Evolutionary conservation across 2,113 vertebrate genomes (phyloP).

Genomic region (Elgaria multicarinata): DNA sequence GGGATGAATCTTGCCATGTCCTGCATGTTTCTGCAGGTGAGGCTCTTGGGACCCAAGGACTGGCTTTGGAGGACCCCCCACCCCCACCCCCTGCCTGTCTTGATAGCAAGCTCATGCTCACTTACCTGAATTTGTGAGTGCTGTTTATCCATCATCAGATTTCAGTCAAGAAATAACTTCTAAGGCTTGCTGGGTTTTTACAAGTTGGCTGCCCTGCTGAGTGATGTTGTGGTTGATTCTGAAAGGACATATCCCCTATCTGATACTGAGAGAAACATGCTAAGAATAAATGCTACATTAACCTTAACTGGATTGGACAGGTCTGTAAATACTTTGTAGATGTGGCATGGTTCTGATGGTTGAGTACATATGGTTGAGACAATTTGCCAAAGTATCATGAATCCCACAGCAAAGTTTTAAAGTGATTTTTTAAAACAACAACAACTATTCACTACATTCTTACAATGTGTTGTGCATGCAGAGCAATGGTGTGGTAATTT

Average conservation of each 20-base stretch:
- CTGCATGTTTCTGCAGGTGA: neutral
- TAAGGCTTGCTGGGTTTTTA: neutral
- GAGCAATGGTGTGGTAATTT: neutral
- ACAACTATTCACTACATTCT: no score
- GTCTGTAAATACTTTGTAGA: neutral
- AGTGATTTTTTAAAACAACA: neutral
- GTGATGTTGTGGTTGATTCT: constrained; percentile 45
- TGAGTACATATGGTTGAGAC: neutral
- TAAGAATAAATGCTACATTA: neutral
- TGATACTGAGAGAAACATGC: rapidly evolving
- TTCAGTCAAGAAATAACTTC: neutral
- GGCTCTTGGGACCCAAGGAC: no score
- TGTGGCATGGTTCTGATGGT: neutral
- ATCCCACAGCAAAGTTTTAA: neutral
- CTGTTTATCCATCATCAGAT: neutral
- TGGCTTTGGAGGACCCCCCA: no score
- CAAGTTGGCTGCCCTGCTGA: neutral
- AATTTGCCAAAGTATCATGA: neutral
- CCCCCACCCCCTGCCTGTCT: neutral
- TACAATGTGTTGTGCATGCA: neutral
- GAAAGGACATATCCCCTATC: neutral
- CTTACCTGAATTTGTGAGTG: constrained; percentile 9
- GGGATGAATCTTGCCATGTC: neutral
- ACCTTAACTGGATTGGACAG: neutral
- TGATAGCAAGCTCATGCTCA: neutral